Evolutionary conservation across 2,888 invertebrate genomes (phyloP).

Genomic region (Agrochola lota): DNA sequence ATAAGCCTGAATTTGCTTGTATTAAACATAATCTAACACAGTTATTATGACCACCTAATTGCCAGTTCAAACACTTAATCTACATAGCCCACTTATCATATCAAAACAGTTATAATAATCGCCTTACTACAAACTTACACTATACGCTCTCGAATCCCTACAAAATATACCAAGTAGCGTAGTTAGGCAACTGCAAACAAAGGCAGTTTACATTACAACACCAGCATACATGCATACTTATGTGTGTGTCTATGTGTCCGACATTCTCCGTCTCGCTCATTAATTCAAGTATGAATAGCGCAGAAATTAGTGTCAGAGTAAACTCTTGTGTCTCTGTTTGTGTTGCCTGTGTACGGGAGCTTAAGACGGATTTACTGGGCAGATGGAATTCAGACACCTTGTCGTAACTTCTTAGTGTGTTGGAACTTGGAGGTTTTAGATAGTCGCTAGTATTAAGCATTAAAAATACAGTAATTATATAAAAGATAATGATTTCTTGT

Average conservation of each 20-base stretch:
- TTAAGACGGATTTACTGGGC: slow-evolving; percentile 52
- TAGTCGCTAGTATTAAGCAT: background rate
- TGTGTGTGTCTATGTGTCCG: slow-evolving; percentile 23
- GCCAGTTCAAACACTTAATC: slow-evolving; percentile 16
- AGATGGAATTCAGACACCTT: slow-evolving; percentile 59
- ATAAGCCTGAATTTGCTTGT: background rate
- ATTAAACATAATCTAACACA: background rate
- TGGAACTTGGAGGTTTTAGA: slow-evolving; percentile 3
- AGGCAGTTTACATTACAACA: slow-evolving; percentile 53
- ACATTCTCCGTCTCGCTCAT: slow-evolving; percentile 57
- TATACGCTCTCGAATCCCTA: slow-evolving; percentile 21
- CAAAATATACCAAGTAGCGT: slow-evolving; percentile 44
- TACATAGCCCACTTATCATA: slow-evolving; percentile 5
- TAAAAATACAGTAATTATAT: background rate
- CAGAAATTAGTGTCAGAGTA: slow-evolving; percentile 53
- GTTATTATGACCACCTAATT: slow-evolving; percentile 5
- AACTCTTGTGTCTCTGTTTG: slow-evolving; percentile 44
- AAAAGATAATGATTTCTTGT: background rate
- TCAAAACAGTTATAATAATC: slow-evolving; percentile 42
- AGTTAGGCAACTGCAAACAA: slow-evolving; percentile 52
- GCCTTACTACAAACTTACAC: slow-evolving; percentile 28
- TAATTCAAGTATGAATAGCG: slow-evolving; percentile 60
- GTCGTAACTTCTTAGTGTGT: slow-evolving; percentile 35
- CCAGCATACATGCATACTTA: slow-evolving; percentile 23
- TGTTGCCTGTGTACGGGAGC: slow-evolving; percentile 31